phyloP scores from a whole-genome alignment of 2,797 vertebrate species.

The Aldrovandia affinis region DNA sequence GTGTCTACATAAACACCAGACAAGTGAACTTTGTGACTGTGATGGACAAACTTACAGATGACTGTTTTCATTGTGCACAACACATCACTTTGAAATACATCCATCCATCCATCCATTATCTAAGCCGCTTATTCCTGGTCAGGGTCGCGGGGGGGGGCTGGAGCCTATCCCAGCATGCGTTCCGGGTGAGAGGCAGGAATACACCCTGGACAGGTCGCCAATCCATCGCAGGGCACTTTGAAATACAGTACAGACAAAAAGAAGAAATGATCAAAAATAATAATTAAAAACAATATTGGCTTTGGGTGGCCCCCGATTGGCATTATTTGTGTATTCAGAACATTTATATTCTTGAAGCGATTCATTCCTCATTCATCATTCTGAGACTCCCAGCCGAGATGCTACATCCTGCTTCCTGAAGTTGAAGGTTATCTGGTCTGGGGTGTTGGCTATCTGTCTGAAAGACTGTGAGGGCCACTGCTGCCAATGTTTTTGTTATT shows the following conservation, averaged over 20 bases:
- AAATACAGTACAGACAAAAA: conserved; percentile 42
- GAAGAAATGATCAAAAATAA: conserved; percentile 60
- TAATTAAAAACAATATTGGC: not conserved
- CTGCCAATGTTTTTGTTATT: conserved; percentile 54
- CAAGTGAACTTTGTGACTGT: conserved; percentile 41
- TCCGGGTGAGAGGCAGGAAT: too few species aligned
- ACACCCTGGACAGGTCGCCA: too few species aligned
- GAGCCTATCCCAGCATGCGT: too few species aligned
- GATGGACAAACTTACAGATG: conserved; percentile 43
- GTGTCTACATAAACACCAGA: not conserved
- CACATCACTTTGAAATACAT: conserved; percentile 46
- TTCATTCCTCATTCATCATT: conserved; percentile 41
- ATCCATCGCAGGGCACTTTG: too few species aligned
- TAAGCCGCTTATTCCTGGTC: too few species aligned
- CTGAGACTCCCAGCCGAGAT: conserved; percentile 47
- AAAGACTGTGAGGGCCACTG: conserved; percentile 55
- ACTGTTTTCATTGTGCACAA: conserved; percentile 59
- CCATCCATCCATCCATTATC: too few species aligned
- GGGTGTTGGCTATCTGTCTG: conserved; percentile 52
- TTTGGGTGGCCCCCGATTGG: conserved; percentile 61
- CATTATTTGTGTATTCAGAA: conserved; percentile 58
- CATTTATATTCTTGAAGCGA: conserved; percentile 58
- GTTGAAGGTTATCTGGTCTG: conserved; percentile 52
- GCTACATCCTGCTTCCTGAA: conserved; percentile 71
- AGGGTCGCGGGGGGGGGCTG: too few species aligned